Evolutionary conservation across 2,113 vertebrate species (phyloP).

Genomic region (Hucho hucho): DNA sequence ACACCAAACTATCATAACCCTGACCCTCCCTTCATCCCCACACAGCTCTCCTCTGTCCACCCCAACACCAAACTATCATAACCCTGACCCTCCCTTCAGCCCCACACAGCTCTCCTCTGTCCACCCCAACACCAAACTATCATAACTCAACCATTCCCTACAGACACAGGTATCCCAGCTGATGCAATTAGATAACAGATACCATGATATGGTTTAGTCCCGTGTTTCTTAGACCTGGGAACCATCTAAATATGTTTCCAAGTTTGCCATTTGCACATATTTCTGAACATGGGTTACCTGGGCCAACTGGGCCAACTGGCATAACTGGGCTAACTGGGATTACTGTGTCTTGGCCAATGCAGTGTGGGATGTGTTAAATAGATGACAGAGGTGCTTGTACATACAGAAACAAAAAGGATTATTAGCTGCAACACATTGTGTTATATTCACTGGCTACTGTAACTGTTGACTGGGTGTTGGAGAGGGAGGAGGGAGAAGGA

Average conservation of each 20-base stretch:
- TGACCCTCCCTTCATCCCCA: conserved; percentile 80
- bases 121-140: too few species aligned
- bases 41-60: conserved; percentile 85
- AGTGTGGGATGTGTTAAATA: conserved; percentile 54
- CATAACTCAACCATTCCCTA: conserved; percentile 14
- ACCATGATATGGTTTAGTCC: too few species aligned
- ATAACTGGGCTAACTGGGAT: not conserved
- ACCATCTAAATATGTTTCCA: not conserved
- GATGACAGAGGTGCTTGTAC: conserved; percentile 57
- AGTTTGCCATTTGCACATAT: not conserved
- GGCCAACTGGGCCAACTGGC: not conserved
- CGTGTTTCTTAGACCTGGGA: not conserved
- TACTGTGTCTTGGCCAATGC: conserved; percentile 19
- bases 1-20: too few species aligned
- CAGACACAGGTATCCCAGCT: conserved; percentile 9
- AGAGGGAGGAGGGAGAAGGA: not conserved
- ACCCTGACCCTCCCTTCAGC: conserved; percentile 41
- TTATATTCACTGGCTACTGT: conserved; percentile 59
- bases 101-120: too few species aligned
- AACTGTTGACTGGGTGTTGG: conserved; percentile 43
- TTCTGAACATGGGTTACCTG: not conserved
- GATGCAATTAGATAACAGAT: not conserved
- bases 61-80: conserved; percentile 86
- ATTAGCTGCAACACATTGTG: conserved; percentile 35
- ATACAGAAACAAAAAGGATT: conserved; percentile 31